phyloP scores from a whole-genome alignment of 1,140 invertebrate species.

The Sinonovacula constricta region DNA sequence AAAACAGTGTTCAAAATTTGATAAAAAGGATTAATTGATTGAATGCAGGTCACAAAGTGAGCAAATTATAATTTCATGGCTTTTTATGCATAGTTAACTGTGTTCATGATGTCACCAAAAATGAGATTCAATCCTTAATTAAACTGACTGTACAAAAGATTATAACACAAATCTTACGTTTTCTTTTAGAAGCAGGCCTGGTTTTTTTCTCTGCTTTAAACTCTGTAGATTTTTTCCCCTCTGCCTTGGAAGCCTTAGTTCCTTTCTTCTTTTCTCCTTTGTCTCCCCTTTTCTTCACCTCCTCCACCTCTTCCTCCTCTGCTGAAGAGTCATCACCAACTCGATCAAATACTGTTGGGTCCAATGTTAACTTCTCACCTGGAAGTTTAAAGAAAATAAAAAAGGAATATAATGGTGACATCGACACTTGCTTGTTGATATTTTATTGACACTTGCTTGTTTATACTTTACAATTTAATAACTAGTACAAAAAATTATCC shows the following conservation, averaged over 20 bases:
- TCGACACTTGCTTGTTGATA: not conserved
- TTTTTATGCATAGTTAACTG: too few species aligned
- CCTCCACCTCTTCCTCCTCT: slow-evolving; percentile 14
- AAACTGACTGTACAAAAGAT: too few species aligned
- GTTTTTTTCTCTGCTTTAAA: not conserved
- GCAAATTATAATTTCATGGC: too few species aligned
- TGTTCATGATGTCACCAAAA: too few species aligned
- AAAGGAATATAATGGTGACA: not conserved
- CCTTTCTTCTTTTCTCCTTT: slow-evolving; percentile 22
- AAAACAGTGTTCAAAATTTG: too few species aligned
- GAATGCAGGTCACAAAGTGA: too few species aligned
- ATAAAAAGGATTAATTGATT: too few species aligned
- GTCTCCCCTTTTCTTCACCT: slow-evolving; percentile 18
- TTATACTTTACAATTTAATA: too few species aligned
- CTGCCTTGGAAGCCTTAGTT: not conserved
- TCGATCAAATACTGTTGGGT: slow-evolving; percentile 13
- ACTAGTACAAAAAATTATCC: too few species aligned
- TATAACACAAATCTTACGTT: too few species aligned
- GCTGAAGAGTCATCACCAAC: not conserved
- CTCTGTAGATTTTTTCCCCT: slow-evolving; percentile 2
- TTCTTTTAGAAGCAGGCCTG: too few species aligned
- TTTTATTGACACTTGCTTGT: not conserved
- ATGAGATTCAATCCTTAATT: too few species aligned
- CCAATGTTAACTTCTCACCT: slow-evolving; percentile 31
- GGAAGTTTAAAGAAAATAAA: slow-evolving; percentile 1